Base-by-base conservation (phyloP, 1,140 invertebrate genomes). In the Ostrea edulis region DNA sequence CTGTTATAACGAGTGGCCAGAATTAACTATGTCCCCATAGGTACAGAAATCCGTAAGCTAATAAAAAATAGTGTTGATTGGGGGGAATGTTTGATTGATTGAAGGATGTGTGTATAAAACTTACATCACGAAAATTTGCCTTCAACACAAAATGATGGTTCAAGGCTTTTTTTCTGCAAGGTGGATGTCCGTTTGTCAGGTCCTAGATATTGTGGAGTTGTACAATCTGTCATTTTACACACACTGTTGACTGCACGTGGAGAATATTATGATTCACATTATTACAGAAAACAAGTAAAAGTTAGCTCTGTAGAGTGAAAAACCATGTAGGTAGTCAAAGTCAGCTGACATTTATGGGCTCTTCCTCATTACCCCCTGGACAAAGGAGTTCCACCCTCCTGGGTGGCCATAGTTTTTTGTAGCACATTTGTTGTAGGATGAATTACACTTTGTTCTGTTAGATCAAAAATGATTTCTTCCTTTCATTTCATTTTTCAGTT, bases 21-120 rank as follows among this genome's bases (percentile, higher is more conserved):
- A 77, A 77, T 77, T 77, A 77, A 77, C 68, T 29, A 77, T 22
- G 68, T 77, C 68, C 68, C 68, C 68, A 29, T 11, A 77, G 68
- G 68, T 77, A 77, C 68, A 77, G 29, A 25, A 29, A 77, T 29
- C 68, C 68, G 22, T 35, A 14, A 25, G 68, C 29, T 71, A 77
- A 77, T 77, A 12, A 77, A 29, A 77, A 77, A 77, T 35, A 17
- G 68, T 77, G 68, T 77, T 77, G 68, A 77, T 77, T 77, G 68
- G 22, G 68, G 8, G 68, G 35, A 20, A 35, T 35, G 68, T 25
- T 77, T 77, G 68, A 77, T 77, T 77, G 29, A 77, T 77, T 25
- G 29, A 77, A 29, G 29, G 68, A 11, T 77, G 29, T 71, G 29
- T 77, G 29, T 77, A 25, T 44, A 44, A 44, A n/a, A 17, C 20